Evolutionary conservation across 2,113 vertebrate genomes (phyloP), one percentile per base, ranked within the genome.

Genomic region (Lanius ludovicianus): DNA sequence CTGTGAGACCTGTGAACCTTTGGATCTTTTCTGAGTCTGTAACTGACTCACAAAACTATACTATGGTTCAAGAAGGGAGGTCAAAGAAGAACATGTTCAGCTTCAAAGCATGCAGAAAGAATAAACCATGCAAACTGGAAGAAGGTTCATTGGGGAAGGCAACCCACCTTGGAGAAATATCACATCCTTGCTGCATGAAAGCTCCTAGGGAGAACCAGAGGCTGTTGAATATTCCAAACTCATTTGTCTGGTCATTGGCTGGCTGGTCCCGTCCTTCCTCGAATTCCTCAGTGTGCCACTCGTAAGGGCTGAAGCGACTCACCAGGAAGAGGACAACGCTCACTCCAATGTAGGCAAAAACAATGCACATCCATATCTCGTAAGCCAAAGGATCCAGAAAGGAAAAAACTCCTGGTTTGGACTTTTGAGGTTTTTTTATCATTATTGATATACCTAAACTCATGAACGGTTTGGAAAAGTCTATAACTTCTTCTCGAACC

Each of bases 301-400:
- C 99, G 0, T 99, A 99, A 2, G 99, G 99, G 95, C 99, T 99
- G 98, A 99, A 99, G 73, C 99, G 99, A 87, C 99, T 99, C 96
- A 99, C 99, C 64, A 99, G 98, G 98, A 99, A 99, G 69, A 99
- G 99, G 37, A 99, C 99, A 6, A 99, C 99, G 3, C 99, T 99
- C 90, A 99, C 99, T 69, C 99, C 99, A 28, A 99, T 99, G 98
- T 99, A 99, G 97, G 99, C 99, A 57, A 99, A 99, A 59, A 99
- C 99, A 6, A 99, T 99, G 97, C 99, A 99, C 99, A 99, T 99
- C 99, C 99, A 99, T 93, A 99, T 99, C 97, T 99, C 99, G 1
- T 99, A 99, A 49, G 99, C 99, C 98, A 99, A 97, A 7, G 99
- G 99, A 96, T 99, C 99, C 95, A 99, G 98, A 97, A 99, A 99